Evolutionary conservation across 2,888 invertebrate species (phyloP), one percentile per base, ranked within the genome.

Genomic region (Drosophila maculinotata): DNA sequence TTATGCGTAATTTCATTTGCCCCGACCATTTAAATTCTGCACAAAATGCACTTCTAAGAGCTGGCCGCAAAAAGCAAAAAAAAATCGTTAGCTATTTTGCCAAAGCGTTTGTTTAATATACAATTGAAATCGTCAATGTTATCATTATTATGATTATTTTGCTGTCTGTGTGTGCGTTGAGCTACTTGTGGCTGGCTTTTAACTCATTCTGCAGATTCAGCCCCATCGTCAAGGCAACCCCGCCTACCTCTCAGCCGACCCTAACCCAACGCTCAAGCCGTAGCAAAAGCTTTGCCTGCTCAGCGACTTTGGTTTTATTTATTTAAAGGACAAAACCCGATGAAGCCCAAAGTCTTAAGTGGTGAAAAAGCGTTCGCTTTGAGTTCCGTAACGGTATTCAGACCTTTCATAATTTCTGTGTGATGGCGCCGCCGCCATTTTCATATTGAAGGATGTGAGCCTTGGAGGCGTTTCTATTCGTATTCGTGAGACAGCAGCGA

Each of bases 341-440:
- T 82, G 81, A 82, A 80, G 87, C 87, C 72, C 75, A 83, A 83
- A 78, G 77, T 73, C 87, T 80, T 80, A 87, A 84, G 76, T 75
- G 84, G 63, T 66, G 60, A 48, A 63, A 72, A 79, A 66, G 77
- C 77, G 59, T 73, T 83, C 49, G 70, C 73, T 79, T 76, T 82
- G 69, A 78, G 57, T 33, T 31, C 31, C 42, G 60, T 38, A 70
- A 65, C 54, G 76, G 57, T 47, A 65, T 58, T 66, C 57, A 56
- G 62, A 59, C 12, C 54, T 76, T 80, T 80, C 82, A 80, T 80
- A 80, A 85, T 85, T 85, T 85, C 39, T 68, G 38, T 63, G 23
- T 66, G 69, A 45, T 31, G 64, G 35, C 30, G 69, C 54, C 26
- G 67, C 56, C 72, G 69, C 45, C 70, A 65, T 72, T 72, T 75